A percentile compares a stretch with the other conserved stretches of the same genome.
Conservation (phyloP, 2,888 invertebrate species). For the Drosophila cognata region DNA sequence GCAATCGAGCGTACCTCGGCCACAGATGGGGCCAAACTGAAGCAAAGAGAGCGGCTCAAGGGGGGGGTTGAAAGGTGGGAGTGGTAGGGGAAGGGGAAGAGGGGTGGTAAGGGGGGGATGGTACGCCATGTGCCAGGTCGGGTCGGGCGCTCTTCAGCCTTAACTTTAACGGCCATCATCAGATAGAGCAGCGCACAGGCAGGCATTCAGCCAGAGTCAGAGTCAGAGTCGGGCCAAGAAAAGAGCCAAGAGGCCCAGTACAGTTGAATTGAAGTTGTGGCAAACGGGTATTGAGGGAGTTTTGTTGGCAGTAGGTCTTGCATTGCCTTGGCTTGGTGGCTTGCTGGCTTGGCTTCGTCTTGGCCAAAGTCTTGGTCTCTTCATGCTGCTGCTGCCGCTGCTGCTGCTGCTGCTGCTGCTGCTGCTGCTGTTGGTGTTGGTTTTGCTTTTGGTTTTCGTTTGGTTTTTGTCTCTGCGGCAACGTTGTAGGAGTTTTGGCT, state of each 20-base stretch:
- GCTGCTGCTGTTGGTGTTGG: constrained; percentile 16
- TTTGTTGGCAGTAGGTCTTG: constrained; percentile 63
- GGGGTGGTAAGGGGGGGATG: too few relatives aligned
- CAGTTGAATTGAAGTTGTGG: constrained; percentile 77
- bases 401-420: constrained; percentile 21
- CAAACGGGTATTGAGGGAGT: constrained; percentile 77
- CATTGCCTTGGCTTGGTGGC: constrained; percentile 2
- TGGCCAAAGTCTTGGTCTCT: constrained; percentile 26
- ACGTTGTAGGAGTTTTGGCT: constrained; percentile 78
- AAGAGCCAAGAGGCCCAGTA: constrained; percentile 58
- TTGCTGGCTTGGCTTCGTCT: constrained; percentile 21
- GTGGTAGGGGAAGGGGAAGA: not conserved
- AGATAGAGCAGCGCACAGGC: constrained; percentile 65
- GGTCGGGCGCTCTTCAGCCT: constrained; percentile 75
- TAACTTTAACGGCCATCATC: constrained; percentile 79
- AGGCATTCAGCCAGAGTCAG: constrained; percentile 27
- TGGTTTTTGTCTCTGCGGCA: constrained; percentile 56
- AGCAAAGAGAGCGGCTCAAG: not conserved
- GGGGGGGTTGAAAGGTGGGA: constrained; percentile 4
- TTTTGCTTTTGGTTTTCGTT: constrained; percentile 31
- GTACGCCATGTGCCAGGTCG: constrained; percentile 59
- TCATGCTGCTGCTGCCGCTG: constrained; percentile 8
- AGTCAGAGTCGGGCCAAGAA: constrained; percentile 16
- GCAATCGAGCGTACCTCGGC: constrained; percentile 55
- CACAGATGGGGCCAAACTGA: constrained; percentile 29